Evolutionary conservation across 2,113 vertebrate genomes (phyloP), one percentile per base, ranked within the genome.

Genomic region (Cricetomys ansorgei): DNA sequence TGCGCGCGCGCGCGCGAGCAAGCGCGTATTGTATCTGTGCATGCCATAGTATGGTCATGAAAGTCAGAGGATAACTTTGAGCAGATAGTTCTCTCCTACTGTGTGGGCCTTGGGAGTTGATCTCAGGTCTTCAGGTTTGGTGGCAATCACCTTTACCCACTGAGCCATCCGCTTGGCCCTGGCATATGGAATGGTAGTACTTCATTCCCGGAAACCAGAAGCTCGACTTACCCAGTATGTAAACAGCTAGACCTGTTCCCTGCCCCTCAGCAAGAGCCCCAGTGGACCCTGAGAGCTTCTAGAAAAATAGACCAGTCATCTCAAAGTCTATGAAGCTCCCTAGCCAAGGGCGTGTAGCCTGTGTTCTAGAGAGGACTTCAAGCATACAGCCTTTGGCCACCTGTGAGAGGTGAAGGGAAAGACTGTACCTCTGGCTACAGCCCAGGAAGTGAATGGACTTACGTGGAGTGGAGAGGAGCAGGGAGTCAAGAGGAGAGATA

Each of bases 111-210:
- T 16, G n/a, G 25, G 25, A 13, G 43, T 62, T 83, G 55, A 81
- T 59, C 79, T 59, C 57, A 40, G 55, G 79, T 29, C 29, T 31
- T 83, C 73, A 50, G 25, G 27, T 48, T 48, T 83, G 79, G 23
- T 5, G 12, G 79, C 23, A 81, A 17, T 81, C 23, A 27, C 79
- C 37, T 81, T 40, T 59, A 29, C 57, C 77, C 57, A 16, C 55
- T 59, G 37, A 59, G n/a, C 79, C 37, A 29, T 81, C 37, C n/a
- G 9, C 34, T 50, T 9, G 1, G 65, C 40, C 53, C 69, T 3
- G 13, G 37, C 16, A 5, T 15, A 3, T 10, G 62, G 62, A n/a
- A 45, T 7, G 4, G 15, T 12, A 3, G 19, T 7, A 0, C 64
- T 62, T n/a, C 50, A 37, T 1, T 37, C 29, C 72, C 64, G 48